Conservation (phyloP, 2,888 invertebrate genomes). For the Heliconius ethilla region DNA sequence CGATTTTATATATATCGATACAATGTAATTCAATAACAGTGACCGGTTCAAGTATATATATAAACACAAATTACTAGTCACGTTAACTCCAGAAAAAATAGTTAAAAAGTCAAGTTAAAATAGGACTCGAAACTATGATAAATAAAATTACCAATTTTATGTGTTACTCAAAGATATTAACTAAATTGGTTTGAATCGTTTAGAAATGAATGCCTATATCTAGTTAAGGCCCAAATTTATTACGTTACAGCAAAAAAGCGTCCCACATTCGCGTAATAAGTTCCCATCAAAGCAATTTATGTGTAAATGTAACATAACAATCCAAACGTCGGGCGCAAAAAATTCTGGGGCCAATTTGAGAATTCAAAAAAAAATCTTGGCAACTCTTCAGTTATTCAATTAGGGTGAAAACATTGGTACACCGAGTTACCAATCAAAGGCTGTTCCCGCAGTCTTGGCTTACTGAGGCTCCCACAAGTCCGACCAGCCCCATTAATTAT, state of each 20-base stretch:
- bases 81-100: too few species aligned
- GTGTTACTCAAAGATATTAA: background rate
- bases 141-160: background rate
- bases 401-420: constrained; percentile 28
- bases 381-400: constrained; percentile 32
- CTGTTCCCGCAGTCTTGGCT: constrained; percentile 28
- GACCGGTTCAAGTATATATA: background rate
- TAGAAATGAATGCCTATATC: background rate
- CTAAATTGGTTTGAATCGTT: background rate
- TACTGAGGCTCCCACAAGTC: constrained; percentile 31
- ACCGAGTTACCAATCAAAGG: constrained; percentile 32
- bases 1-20: too few species aligned
- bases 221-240: constrained; percentile 1
- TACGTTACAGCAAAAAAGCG: background rate
- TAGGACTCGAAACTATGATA: background rate
- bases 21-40: background rate
- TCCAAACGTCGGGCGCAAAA: constrained; percentile 9
- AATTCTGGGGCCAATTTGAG: background rate
- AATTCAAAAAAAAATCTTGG: constrained; percentile 13
- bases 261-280: constrained; percentile 17
- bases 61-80: too few species aligned
- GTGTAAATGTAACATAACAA: constrained; percentile 24
- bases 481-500: constrained; percentile 39
- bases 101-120: background rate
- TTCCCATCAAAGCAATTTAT: constrained; percentile 17